Evolutionary conservation across 2,797 vertebrate genomes (phyloP).

Genomic region (Dallia pectoralis): DNA sequence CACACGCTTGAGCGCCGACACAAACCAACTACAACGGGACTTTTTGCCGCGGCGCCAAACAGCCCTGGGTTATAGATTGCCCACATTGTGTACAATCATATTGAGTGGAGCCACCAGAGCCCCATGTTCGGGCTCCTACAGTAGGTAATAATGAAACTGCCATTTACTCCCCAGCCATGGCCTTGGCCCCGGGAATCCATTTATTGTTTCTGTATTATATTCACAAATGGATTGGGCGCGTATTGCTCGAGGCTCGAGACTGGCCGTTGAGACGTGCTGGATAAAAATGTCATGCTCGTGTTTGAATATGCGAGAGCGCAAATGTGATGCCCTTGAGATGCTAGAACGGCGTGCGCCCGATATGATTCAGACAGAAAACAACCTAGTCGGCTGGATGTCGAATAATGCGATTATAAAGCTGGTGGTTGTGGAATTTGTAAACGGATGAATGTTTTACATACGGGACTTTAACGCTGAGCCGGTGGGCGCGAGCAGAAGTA

Average conservation of each 20-base stretch:
- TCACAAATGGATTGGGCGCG: neutral
- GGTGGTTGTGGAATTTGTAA: slow-evolving; percentile 27
- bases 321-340: slow-evolving; percentile 44
- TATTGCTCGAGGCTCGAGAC: slow-evolving; percentile 33
- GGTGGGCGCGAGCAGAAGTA: slow-evolving; percentile 13
- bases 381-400: slow-evolving; percentile 37
- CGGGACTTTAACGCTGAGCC: slow-evolving; percentile 35
- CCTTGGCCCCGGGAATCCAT: neutral
- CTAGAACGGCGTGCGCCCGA: slow-evolving; percentile 43
- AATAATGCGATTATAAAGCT: slow-evolving; percentile 56
- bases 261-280: slow-evolving; percentile 28
- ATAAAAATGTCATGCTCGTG: slow-evolving; percentile 47
- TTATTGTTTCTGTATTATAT: slow-evolving; percentile 25
- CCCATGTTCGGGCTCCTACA: neutral
- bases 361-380: slow-evolving; percentile 47
- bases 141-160: neutral
- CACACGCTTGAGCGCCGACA: neutral
- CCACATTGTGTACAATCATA: neutral
- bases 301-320: slow-evolving; percentile 45
- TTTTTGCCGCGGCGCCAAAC: neutral
- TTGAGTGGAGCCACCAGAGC: neutral
- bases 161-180: neutral
- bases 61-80: neutral
- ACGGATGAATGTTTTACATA: slow-evolving; percentile 51
- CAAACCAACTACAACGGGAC: neutral